Base-by-base conservation (phyloP, 2,888 invertebrate species). In the Eupsilia transversa region DNA sequence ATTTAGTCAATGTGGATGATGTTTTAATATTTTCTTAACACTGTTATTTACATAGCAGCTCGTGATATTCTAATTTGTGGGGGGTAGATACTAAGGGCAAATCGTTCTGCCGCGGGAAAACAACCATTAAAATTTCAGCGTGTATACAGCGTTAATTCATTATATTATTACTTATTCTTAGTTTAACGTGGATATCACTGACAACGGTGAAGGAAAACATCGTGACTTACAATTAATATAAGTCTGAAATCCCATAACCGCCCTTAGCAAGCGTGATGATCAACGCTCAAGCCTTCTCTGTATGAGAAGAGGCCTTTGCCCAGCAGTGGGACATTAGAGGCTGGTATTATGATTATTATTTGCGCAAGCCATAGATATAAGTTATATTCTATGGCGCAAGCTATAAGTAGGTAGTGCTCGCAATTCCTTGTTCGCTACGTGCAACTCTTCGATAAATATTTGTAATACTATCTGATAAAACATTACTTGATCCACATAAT, bases 401-500 rank as follows among this genome's bases (percentile, higher is more conserved):
- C 2, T 35, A 3, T 27, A 3, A 17, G 10, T 4, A 52, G 0
- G 10, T 4, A 52, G 0, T 30, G 9, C 10, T 41, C 12, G 5
- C 9, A 23, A 35, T n/a, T 35, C n/a, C 10, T n/a, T 23, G 14
- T 33, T 33, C 9, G 30, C 14, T 30, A 46, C 23, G 6, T 33
- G 33, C 17, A 33, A 17, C 64, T 33, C 30, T 17, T 23, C 1
- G 4, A 33, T 33, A 30, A 10, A 33, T 23, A 14, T 7, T 3
- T 12, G 20, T 30, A 14, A 23, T 46, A 57, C 23, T 64, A 46
- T 9, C 4, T 43, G 14, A 23, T 30, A 43, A 20, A n/a, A n/a
- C 20, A 59, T 69, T 79, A 97, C 94, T 85, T 96, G 96, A 86
- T 97, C 95, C 2, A 95, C 95, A 82, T 95, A 97, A 81, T 96